These are phyloP conservation scores for Hermaeophaga mercurialis DNA, from an alignment of 2,888 invertebrate species.

Conservation along the genomic window DNA sequence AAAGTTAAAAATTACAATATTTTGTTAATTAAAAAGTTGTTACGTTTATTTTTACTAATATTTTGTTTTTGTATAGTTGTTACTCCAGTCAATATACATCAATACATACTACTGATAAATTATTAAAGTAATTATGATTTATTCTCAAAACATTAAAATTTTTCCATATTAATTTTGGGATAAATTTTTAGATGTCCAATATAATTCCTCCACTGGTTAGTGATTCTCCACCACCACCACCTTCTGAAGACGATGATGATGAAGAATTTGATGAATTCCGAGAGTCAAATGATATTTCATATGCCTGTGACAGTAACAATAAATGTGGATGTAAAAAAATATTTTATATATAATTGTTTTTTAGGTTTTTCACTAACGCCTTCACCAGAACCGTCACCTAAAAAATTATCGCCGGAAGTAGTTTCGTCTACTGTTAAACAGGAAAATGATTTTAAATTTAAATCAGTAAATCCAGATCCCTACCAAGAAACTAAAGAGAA, in stretches of 20 bases:
- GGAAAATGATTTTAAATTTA: conserved; percentile 9
- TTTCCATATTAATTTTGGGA: neutral
- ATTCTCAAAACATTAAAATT: neutral
- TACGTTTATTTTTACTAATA: neutral
- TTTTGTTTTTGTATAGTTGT: neutral
- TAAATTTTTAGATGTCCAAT: conserved; percentile 53
- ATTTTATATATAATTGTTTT: conserved; percentile 5
- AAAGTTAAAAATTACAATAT: conserved; percentile 10
- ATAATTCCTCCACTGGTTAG: conserved; percentile 64
- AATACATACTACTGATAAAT: neutral
- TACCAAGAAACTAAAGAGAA: neutral
- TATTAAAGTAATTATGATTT: conserved; percentile 1
- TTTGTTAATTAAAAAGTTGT: conserved; percentile 5
- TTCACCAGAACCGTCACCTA: conserved; percentile 36
- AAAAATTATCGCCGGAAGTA: conserved; percentile 24
- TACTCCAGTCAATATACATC: neutral
- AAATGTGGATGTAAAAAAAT: neutral
- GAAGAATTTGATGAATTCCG: conserved; percentile 69
- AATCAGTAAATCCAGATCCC: neutral
- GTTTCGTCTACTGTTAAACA: conserved; percentile 3
- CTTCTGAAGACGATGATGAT: conserved; percentile 60
- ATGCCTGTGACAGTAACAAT: conserved; percentile 51
- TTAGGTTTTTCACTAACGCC: conserved; percentile 36
- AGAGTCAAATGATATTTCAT: conserved; percentile 55
- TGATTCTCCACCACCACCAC: conserved; percentile 65